Percentiles rank a stretch among this genome's conserved stretches.
These are phyloP conservation scores for Hypena proboscidalis DNA, from an alignment of 2,888 invertebrate genomes.

Conservation along the genomic window DNA sequence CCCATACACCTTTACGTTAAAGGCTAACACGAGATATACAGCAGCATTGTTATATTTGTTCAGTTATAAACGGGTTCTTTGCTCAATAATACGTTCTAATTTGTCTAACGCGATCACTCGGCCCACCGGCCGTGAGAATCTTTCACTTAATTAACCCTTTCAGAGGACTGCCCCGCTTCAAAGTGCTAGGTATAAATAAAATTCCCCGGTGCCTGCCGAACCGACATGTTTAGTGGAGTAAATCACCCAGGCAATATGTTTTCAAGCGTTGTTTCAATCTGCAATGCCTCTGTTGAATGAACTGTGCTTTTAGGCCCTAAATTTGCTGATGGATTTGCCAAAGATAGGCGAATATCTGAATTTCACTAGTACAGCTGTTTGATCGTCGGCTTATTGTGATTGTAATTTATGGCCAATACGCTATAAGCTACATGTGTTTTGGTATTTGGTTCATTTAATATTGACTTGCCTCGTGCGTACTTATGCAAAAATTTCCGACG, in stretches of 20 bases:
- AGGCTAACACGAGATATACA: constrained; percentile 14
- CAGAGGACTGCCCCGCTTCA: constrained; percentile 74
- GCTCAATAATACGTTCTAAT: constrained; percentile 81
- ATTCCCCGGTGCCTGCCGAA: constrained; percentile 51
- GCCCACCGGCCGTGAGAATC: constrained; percentile 70
- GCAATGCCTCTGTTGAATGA: constrained; percentile 15
- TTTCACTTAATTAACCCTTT: constrained; percentile 82
- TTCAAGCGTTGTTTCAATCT: constrained; percentile 39
- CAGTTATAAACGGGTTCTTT: constrained; percentile 68
- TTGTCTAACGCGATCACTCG: constrained; percentile 77
- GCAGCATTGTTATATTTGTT: constrained; percentile 40
- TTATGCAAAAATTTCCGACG: too few species aligned
- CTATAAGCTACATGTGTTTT: background rate
- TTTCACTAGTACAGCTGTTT: background rate
- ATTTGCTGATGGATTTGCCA: background rate
- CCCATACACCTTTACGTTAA: constrained; percentile 19
- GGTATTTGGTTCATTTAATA: too few species aligned
- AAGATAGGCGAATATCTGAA: background rate
- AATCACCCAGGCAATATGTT: constrained; percentile 62
- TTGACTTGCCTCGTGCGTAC: too few species aligned
- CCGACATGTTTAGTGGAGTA: constrained; percentile 62
- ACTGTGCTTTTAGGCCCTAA: constrained; percentile 20
- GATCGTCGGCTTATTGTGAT: background rate
- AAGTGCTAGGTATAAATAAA: constrained; percentile 74
- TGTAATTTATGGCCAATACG: background rate